Percentiles rank a stretch among this genome's conserved stretches.
phyloP scores from a whole-genome alignment of 2,113 vertebrate species.

The Micromys minutus region DNA sequence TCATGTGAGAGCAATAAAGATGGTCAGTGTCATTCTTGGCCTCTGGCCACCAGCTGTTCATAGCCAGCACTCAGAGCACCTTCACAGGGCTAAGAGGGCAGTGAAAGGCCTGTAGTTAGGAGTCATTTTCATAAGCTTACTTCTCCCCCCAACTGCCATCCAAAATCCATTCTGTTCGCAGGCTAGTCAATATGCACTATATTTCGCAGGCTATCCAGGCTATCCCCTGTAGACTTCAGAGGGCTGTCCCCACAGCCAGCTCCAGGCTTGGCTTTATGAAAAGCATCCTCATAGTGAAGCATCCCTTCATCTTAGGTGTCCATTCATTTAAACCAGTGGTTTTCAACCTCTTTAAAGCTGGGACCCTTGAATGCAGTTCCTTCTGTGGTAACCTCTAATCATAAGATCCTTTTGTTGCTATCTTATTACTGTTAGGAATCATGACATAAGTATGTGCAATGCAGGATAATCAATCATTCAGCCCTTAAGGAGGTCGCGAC shows the following conservation, averaged over 20 bases:
- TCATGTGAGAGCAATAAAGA: not conserved
- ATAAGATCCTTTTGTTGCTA: not conserved
- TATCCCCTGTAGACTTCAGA: not conserved
- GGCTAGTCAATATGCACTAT: too few relatives aligned
- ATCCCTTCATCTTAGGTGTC: not conserved
- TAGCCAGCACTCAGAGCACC: not conserved
- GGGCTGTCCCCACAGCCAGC: not conserved
- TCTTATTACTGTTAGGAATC: not conserved
- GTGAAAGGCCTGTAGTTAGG: not conserved
- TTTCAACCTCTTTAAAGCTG: not conserved
- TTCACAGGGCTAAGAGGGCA: not conserved
- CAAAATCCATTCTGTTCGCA: too few relatives aligned
- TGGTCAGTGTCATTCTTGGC: not conserved
- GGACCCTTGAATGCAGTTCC: not conserved
- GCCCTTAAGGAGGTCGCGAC: too few relatives aligned
- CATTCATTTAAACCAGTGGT: not conserved
- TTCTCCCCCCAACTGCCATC: too few relatives aligned
- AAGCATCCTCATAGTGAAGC: not conserved
- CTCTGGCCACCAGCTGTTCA: not conserved
- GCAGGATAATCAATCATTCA: not conserved
- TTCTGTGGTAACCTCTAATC: not conserved
- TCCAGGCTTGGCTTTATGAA: not conserved
- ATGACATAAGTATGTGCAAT: not conserved
- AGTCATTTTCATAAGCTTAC: not conserved
- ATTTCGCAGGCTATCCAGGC: not conserved